phyloP scores from a whole-genome alignment of 53 echinoderm and acorn worm genomes.

The Luidia sarsii region DNA sequence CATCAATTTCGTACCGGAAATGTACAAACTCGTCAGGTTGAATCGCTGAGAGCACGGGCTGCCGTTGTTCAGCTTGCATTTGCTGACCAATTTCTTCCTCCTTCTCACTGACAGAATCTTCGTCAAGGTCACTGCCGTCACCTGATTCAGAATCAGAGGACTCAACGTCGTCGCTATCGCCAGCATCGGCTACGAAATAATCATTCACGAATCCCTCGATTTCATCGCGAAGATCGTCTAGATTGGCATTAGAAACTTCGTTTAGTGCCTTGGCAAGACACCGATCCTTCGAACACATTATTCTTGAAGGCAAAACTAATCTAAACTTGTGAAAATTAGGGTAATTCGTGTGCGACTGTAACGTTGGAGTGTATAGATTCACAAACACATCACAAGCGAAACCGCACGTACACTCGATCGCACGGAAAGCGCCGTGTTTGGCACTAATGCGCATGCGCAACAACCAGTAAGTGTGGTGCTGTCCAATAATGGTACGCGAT shows the following conservation, averaged over 20 bases:
- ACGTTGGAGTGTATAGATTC: too few species aligned
- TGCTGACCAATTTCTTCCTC: slow-evolving; percentile 1
- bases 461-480: too few species aligned
- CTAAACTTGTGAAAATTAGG: background rate
- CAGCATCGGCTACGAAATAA: slow-evolving; percentile 9
- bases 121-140: background rate
- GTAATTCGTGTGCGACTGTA: too few species aligned
- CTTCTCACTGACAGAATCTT: too few species aligned
- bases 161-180: background rate
- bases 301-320: background rate
- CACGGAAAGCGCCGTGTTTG: too few species aligned
- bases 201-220: background rate
- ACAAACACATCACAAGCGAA: too few species aligned
- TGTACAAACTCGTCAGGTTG: slow-evolving; percentile 4
- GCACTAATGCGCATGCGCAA: too few species aligned
- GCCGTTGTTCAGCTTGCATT: background rate
- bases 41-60: background rate
- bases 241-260: slow-evolving; percentile 3
- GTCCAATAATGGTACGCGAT: too few species aligned
- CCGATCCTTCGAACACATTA: slow-evolving; percentile 15
- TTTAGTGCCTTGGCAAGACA: slow-evolving; percentile 19
- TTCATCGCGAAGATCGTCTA: background rate
- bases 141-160: background rate
- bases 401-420: too few species aligned
- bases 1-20: slow-evolving; percentile 6